phyloP scores from a whole-genome alignment of 2,113 vertebrate species.

The Chamaetylas fuelleborni region DNA sequence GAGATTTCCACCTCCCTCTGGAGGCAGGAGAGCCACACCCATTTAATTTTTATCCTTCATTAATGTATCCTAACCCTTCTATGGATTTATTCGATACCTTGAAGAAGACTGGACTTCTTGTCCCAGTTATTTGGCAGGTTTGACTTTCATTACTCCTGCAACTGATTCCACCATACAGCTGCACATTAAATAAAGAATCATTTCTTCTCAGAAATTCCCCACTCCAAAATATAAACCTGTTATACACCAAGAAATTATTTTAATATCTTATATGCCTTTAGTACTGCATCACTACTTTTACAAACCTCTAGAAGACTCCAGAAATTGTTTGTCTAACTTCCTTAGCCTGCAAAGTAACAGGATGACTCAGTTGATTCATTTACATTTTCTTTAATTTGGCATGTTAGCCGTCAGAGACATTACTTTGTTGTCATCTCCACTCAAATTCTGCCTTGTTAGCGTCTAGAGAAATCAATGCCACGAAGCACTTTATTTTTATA shows the following conservation, averaged over 20 bases:
- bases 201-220: neutral
- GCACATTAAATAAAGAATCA: neutral
- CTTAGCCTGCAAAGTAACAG: neutral
- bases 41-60: neutral
- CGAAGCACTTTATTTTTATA: conserved; percentile 33
- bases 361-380: conserved; percentile 40
- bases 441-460: conserved; percentile 27
- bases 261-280: neutral
- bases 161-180: neutral
- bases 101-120: neutral
- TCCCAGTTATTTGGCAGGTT: neutral
- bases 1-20: neutral
- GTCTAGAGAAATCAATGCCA: conserved; percentile 38
- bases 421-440: conserved; percentile 28
- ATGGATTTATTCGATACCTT: neutral
- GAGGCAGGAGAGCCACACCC: neutral
- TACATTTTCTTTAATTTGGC: conserved; percentile 41
- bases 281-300: neutral
- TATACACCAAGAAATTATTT: neutral
- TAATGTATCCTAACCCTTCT: neutral
- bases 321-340: neutral
- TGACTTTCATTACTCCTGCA: neutral
- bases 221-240: neutral
- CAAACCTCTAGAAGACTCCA: neutral
- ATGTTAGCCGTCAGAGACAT: conserved; percentile 21